These are phyloP conservation scores for Stratiolaelaps scimitus DNA, from an alignment of 1,140 invertebrate species.

Conservation along the genomic window DNA sequence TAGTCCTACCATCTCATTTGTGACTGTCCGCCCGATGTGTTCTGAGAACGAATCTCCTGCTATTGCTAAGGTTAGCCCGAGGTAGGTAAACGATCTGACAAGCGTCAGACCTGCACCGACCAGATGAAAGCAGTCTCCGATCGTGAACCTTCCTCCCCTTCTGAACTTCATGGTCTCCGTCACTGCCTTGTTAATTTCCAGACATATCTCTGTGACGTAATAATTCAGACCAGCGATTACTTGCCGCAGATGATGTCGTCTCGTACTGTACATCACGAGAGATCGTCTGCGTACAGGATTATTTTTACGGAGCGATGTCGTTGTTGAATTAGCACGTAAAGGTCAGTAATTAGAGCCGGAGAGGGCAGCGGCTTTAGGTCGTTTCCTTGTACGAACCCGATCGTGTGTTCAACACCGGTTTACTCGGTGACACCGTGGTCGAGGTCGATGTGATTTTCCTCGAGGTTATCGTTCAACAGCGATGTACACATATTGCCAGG, in stretches of 20 bases:
- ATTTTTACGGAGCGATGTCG: background rate
- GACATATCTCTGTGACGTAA: background rate
- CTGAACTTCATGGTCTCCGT: slow-evolving; percentile 6
- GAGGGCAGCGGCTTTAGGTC: background rate
- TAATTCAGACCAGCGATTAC: background rate
- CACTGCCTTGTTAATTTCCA: background rate
- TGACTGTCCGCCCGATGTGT: background rate
- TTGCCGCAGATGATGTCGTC: background rate
- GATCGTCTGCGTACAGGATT: background rate
- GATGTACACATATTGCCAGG: no score
- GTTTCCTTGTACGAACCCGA: slow-evolving; percentile 7
- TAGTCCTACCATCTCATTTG: background rate
- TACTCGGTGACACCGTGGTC: no score
- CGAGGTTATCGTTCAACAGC: no score
- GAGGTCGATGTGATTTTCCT: no score
- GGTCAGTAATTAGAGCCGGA: background rate
- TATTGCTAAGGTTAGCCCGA: background rate
- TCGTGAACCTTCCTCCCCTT: slow-evolving; percentile 1
- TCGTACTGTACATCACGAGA: background rate
- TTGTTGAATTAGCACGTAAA: background rate
- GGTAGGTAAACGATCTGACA: slow-evolving; percentile 10
- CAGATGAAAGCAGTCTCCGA: background rate
- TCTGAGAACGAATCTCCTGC: background rate
- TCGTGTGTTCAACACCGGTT: no score
- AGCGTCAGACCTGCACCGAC: background rate